Base-by-base conservation (phyloP, 1,140 invertebrate species). In the Zaprionus gabonicus region DNA sequence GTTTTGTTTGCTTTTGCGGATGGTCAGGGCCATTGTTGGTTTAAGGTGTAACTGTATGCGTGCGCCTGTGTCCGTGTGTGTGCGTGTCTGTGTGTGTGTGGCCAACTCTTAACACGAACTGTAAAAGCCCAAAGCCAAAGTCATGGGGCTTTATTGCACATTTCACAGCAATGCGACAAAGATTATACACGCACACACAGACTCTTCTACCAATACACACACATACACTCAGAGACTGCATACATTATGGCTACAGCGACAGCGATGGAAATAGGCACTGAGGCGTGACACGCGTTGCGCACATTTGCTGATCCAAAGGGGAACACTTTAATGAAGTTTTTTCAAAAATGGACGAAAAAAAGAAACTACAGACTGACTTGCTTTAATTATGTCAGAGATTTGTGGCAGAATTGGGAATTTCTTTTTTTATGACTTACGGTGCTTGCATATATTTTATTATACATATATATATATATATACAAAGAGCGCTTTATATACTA, bases 81-180 rank as follows among this genome's bases (percentile, higher is more conserved):
- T 57, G 12, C 17, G 67, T 64, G 9, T 12, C 5, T 49, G 3
- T 13, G 46, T 81, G 71, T 82, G 76, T 87, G 77, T 56, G 73
- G 68, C 49, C 70, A 70, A 83, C 78, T 82, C 85, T 85, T 68
- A 72, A 70, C 79, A 85, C 80, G 79, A 74, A 59, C 68, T 78
- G 67, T 83, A 76, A 87, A 87, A 81, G 68, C 36, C 73, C 34
- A 76, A 76, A 74, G 75, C 83, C 71, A 83, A 88, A 87, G 83
- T 87, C 81, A 87, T 80, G 84, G 58, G 79, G 85, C 83, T 81
- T 88, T 87, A 87, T 88, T 88, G 79, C 81, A 83, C 83, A 86
- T 86, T 87, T 85, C 87, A 83, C 84, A 84, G 80, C 83, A 87
- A 70, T 87, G 83, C 83, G 83, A 86, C 83, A 87, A 81, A 81